Base-by-base conservation (phyloP, 2,888 invertebrate genomes). In the Ommatoiulus sabulosus region DNA sequence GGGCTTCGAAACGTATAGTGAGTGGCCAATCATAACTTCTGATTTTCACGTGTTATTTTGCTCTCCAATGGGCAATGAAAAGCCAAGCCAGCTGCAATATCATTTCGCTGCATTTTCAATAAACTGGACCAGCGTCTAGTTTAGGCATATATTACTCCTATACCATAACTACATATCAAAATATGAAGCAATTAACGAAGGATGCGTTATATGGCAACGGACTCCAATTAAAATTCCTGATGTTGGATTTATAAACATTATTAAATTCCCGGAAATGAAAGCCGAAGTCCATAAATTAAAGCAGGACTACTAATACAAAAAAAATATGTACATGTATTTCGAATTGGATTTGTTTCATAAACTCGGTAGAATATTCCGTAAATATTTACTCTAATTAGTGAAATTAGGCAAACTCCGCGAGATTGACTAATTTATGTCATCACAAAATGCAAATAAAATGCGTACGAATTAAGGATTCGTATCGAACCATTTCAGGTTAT, bases 41-140 rank as follows among this genome's bases (percentile, higher is more conserved):
- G 17, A 63, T 63, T 63, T 63, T 63, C 57, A 63, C 57, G n/a
- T 63, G 57, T n/a, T 63, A 63, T 63, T 63, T 63, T 63, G 57
- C 57, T 63, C 57, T 63, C 57, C 3, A n/a, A 63, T 63, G 57
- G 12, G 17, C 57, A 63, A 63, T 63, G n/a, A n/a, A 63, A 63
- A n/a, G 46, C 46, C 4, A 46, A 4, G 8, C 46, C 8, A 8
- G 46, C 8, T 46, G 57, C 57, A 63, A 63, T 63, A 63, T 3
- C 6, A 63, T 63, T 12, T 17, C 3, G 57, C n/a, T n/a, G n/a
- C 2, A 63, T 63, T 63, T 63, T 63, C 57, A n/a, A 63, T 63
- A 63, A 63, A 63, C 57, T 63, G 57, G 5, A 15, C 15, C n/a
- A 63, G n/a, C 57, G n/a, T 63, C 6, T 63, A 5, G 5, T n/a